These are phyloP conservation scores for Electrona antarctica DNA, from an alignment of 2,113 vertebrate species.

Conservation along the genomic window DNA sequence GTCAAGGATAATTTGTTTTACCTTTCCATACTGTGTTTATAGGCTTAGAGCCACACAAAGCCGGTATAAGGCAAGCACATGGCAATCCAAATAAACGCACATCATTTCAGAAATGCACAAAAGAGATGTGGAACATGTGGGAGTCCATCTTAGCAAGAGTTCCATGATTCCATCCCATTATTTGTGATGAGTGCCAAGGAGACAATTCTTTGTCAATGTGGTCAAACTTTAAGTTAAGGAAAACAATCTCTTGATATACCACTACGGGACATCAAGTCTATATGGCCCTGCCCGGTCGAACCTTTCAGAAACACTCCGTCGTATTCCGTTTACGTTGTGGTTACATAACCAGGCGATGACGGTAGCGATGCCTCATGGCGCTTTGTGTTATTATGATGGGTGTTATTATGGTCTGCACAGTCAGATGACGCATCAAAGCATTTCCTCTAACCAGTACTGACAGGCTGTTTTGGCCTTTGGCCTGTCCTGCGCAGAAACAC, in stretches of 20 bases:
- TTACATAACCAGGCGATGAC: conserved; percentile 7
- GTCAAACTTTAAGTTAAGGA: neutral
- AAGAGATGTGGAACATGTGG: neutral
- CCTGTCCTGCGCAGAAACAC: neutral
- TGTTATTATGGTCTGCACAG: neutral
- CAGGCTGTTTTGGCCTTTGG: conserved; percentile 19
- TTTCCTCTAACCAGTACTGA: conserved; percentile 17
- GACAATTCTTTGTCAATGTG: neutral
- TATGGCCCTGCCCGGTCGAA: neutral
- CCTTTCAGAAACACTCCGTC: neutral
- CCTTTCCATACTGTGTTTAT: conserved; percentile 15
- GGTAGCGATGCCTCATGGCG: neutral
- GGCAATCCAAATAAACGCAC: conserved; percentile 7
- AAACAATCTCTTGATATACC: neutral
- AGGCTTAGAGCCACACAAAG: neutral
- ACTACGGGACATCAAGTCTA: neutral
- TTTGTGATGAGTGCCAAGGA: neutral
- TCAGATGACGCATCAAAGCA: conserved; percentile 16
- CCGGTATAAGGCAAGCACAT: neutral
- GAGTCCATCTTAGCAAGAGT: neutral
- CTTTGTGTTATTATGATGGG: conserved; percentile 7
- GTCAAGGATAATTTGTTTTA: conserved; percentile 23
- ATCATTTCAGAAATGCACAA: neutral
- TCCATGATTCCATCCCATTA: neutral
- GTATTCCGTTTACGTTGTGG: neutral